Evolutionary conservation across 2,888 invertebrate genomes (phyloP).

Genomic region (Ennomos quercinarius): DNA sequence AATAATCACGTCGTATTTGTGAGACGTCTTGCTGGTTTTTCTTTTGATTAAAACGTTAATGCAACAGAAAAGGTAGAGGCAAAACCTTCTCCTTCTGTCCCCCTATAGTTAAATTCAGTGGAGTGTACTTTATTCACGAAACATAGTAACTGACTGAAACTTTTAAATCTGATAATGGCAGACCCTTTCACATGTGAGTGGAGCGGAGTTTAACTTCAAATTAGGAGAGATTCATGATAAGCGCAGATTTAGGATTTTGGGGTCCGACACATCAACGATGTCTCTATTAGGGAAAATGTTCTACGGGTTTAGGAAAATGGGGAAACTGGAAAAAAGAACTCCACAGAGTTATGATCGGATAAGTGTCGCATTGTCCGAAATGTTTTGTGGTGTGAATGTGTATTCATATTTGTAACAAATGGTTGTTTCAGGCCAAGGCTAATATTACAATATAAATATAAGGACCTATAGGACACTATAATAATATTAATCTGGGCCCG

Average conservation of each 20-base stretch:
- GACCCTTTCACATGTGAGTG: constrained; percentile 22
- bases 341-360: not conserved
- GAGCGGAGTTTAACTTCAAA: constrained; percentile 24
- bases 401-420: not conserved
- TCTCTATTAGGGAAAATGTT: constrained; percentile 13
- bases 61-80: too few species aligned
- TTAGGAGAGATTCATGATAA: constrained; percentile 28
- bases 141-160: constrained; percentile 7
- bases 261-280: not conserved
- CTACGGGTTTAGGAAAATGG: constrained; percentile 10
- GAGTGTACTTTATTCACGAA: not conserved
- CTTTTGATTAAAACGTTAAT: too few species aligned
- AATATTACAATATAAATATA: too few species aligned
- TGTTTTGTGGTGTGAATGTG: too few species aligned
- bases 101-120: not conserved
- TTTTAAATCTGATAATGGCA: constrained; percentile 25
- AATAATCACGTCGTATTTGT: not conserved
- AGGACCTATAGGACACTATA: too few species aligned
- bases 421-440: too few species aligned
- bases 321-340: constrained; percentile 6
- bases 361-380: too few species aligned
- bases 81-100: too few species aligned
- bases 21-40: too few species aligned
- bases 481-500: too few species aligned
- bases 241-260: constrained; percentile 7